Evolutionary conservation across 2,797 vertebrate genomes (phyloP).

Genomic region (Dicrostonyx torquatus): DNA sequence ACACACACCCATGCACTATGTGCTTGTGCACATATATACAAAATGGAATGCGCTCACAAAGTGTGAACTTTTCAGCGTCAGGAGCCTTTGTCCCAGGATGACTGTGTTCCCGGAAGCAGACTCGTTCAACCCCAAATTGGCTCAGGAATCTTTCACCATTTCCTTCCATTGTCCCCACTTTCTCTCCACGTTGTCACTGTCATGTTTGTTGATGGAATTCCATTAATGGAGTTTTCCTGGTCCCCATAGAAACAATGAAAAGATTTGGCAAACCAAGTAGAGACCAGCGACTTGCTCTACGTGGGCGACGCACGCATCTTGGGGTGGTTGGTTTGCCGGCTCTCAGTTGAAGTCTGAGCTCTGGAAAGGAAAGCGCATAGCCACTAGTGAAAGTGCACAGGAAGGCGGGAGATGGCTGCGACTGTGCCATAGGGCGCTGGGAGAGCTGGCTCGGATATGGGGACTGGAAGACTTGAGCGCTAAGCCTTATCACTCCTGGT

Average conservation of each 20-base stretch:
- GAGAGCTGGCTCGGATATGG: not conserved
- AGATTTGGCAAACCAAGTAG: slow-evolving; percentile 75
- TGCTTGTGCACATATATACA: slow-evolving; percentile 19
- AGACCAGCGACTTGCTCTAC: slow-evolving; percentile 64
- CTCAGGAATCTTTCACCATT: slow-evolving; percentile 75
- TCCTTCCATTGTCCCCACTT: slow-evolving; percentile 84
- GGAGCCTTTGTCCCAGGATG: slow-evolving; percentile 41
- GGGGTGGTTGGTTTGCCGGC: not conserved
- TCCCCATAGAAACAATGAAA: slow-evolving; percentile 75
- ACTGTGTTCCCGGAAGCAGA: slow-evolving; percentile 60
- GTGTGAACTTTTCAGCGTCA: not conserved
- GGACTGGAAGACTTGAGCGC: not conserved
- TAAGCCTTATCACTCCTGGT: not conserved
- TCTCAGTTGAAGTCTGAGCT: not conserved
- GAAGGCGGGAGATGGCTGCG: not conserved
- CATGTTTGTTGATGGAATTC: slow-evolving; percentile 78
- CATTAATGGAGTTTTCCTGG: slow-evolving; percentile 58
- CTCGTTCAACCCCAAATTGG: not conserved
- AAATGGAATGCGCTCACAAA: slow-evolving; percentile 55
- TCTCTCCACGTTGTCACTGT: slow-evolving; percentile 78
- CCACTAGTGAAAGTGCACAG: not conserved
- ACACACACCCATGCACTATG: not conserved
- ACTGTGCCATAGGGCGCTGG: not conserved
- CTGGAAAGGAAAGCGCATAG: not conserved
- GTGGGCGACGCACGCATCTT: not conserved